Conservation (phyloP, 2,113 vertebrate genomes). For the Lycocorax pyrrhopterus region DNA sequence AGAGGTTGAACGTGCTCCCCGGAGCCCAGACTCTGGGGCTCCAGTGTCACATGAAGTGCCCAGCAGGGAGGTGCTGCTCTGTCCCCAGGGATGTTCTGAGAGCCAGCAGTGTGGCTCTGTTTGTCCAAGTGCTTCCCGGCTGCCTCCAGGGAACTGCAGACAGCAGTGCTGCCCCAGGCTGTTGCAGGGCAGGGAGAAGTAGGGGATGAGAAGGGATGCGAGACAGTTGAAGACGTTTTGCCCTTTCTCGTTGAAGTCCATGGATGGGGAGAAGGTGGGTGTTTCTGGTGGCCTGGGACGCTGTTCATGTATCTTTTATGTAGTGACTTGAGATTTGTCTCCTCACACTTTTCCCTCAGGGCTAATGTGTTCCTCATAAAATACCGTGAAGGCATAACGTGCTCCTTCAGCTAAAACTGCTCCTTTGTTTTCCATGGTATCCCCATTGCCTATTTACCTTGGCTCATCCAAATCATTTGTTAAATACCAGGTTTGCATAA, state of each 20-base stretch:
- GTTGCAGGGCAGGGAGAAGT: not conserved
- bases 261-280: not conserved
- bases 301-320: not conserved
- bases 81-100: not conserved
- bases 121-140: not conserved
- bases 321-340: not conserved
- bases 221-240: not conserved
- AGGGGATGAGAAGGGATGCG: not conserved
- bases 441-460: constrained; percentile 29
- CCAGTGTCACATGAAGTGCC: not conserved
- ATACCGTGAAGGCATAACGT: not conserved
- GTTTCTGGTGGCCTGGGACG: not conserved
- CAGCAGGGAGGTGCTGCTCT: not conserved
- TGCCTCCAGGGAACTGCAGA: not conserved
- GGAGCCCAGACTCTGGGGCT: not conserved
- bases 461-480: constrained; percentile 41
- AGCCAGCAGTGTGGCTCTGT: not conserved
- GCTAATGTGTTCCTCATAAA: not conserved
- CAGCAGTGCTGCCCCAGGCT: not conserved
- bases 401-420: not conserved
- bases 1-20: constrained; percentile 36
- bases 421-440: not conserved
- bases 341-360: not conserved
- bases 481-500: constrained; percentile 27
- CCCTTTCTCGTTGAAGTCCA: rapidly evolving